These are phyloP conservation scores for Tetramorium simillimum DNA, from an alignment of 1,140 invertebrate genomes.

Conservation along the genomic window DNA sequence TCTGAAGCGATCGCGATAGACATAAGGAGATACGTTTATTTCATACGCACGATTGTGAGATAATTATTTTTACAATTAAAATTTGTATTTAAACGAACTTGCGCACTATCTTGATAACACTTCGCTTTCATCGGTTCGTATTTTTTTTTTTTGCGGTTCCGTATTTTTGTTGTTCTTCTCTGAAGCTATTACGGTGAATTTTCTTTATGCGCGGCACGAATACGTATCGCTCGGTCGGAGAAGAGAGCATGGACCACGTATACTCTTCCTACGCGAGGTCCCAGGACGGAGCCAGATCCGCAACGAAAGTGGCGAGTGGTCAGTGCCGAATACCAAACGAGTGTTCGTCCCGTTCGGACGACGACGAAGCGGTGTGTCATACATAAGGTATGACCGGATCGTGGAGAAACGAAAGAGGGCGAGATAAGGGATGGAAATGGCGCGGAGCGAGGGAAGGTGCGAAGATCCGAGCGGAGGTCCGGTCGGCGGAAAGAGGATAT, in stretches of 20 bases:
- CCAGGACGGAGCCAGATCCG: constrained; percentile 76
- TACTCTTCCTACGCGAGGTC: constrained; percentile 39
- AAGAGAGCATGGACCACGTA: constrained; percentile 64
- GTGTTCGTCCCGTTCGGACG: constrained; percentile 65
- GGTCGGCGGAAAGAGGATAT: constrained; percentile 58
- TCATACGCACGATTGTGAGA: not conserved
- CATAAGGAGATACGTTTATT: not conserved
- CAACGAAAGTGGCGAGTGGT: constrained; percentile 80
- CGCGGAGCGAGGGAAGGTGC: constrained; percentile 14
- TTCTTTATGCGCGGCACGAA: constrained; percentile 65
- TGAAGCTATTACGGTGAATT: constrained; percentile 55
- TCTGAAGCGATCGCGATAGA: not conserved
- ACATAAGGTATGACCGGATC: constrained; percentile 81
- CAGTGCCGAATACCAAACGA: constrained; percentile 82
- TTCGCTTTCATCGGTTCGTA: not conserved
- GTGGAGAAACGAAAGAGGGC: constrained; percentile 46
- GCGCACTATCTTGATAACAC: not conserved
- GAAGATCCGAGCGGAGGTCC: constrained; percentile 37
- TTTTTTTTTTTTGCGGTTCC: not conserved
- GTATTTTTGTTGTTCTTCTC: constrained; percentile 15
- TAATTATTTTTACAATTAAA: not conserved
- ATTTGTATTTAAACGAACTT: not conserved
- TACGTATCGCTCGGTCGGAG: constrained; percentile 32
- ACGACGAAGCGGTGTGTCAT: constrained; percentile 75
- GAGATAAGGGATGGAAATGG: constrained; percentile 62